These are phyloP conservation scores for Novumbra hubbsi DNA, from an alignment of 2,797 vertebrate species.

Conservation along the genomic window DNA sequence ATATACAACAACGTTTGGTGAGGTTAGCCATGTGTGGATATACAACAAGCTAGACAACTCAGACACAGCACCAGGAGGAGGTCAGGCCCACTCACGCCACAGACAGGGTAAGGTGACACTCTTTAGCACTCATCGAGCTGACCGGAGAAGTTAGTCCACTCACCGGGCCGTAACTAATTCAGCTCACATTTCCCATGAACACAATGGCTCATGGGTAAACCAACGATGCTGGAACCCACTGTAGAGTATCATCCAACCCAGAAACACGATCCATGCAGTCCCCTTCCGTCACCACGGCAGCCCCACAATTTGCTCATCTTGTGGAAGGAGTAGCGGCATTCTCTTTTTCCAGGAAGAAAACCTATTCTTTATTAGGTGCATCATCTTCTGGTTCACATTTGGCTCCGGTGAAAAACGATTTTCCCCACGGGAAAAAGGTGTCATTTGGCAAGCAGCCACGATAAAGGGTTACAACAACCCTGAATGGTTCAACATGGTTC, in stretches of 20 bases:
- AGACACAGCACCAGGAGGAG: conserved; percentile 5
- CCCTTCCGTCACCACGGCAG: not conserved
- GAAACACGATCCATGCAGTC: conserved; percentile 6
- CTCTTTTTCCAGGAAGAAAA: not conserved
- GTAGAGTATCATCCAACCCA: not conserved
- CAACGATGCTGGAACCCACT: conserved; percentile 11
- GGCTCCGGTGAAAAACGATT: not conserved
- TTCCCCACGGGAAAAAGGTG: not conserved
- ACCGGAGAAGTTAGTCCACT: conserved; percentile 23
- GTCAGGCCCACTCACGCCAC: conserved; percentile 7
- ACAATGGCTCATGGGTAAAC: conserved; percentile 29
- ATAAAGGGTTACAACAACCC: not conserved
- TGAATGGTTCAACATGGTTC: not conserved
- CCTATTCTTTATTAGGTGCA: not conserved
- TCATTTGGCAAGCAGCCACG: not conserved
- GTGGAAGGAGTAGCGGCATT: not conserved
- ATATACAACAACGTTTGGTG: no score
- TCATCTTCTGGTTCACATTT: not conserved
- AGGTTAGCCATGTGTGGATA: not conserved
- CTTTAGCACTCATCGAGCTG: conserved; percentile 33
- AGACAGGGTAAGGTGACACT: conserved; percentile 48
- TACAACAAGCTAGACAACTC: not conserved
- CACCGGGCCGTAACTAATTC: conserved; percentile 45
- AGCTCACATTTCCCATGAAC: conserved; percentile 59
- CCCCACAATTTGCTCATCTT: not conserved